These are phyloP conservation scores for Platichthys stellatus DNA, from an alignment of 2,113 vertebrate species.

Conservation along the genomic window DNA sequence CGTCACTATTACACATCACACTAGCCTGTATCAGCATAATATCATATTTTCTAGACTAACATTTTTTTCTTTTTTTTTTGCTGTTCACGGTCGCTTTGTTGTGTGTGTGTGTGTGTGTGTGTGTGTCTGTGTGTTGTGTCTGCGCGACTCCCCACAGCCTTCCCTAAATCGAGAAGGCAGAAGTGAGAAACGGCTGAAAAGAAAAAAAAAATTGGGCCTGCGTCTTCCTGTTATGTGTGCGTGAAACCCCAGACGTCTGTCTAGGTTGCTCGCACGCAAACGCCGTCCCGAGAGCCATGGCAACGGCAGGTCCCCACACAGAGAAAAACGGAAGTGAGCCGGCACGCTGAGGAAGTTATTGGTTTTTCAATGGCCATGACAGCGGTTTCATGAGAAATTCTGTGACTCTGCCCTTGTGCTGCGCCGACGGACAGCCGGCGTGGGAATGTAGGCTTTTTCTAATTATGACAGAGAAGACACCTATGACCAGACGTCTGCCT, in stretches of 20 bases:
- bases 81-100: background rate
- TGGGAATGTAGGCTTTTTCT: conserved; percentile 74
- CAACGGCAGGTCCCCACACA: conserved; percentile 74
- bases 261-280: conserved; percentile 85
- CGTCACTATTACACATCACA: conserved; percentile 35
- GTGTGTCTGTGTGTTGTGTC: conserved; percentile 58
- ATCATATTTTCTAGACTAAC: conserved; percentile 6
- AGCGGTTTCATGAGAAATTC: conserved; percentile 80
- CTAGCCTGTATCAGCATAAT: conserved; percentile 40
- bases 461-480: conserved; percentile 38
- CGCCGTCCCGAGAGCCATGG: conserved; percentile 64
- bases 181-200: conserved; percentile 86
- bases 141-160: conserved; percentile 57
- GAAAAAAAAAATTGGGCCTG: conserved; percentile 57
- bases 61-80: background rate
- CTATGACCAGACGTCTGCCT: conserved; percentile 11
- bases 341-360: conserved; percentile 86
- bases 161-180: conserved; percentile 82
- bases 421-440: conserved; percentile 48
- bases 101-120: conserved; percentile 17
- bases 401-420: conserved; percentile 59
- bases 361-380: conserved; percentile 83
- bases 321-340: conserved; percentile 87
- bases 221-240: conserved; percentile 76
- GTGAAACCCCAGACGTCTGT: conserved; percentile 80